Evolutionary conservation across 2,888 invertebrate genomes (phyloP).

Genomic region (Agriopis marginaria): DNA sequence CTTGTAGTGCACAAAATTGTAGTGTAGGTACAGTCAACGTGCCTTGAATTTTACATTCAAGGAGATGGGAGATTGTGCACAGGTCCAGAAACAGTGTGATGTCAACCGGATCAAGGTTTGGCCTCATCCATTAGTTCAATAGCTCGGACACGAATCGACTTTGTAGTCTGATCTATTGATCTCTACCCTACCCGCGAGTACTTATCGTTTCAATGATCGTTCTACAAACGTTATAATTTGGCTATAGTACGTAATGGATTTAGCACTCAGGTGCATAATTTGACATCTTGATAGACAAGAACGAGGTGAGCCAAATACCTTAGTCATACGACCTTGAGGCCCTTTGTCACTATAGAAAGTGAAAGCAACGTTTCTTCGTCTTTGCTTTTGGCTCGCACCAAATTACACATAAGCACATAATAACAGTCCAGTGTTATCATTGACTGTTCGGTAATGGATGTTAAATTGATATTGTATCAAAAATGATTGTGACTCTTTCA

Average conservation of each 20-base stretch:
- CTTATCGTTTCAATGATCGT: constrained; percentile 21
- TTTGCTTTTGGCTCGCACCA: constrained; percentile 63
- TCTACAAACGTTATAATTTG: constrained; percentile 20
- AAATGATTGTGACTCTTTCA: constrained; percentile 33
- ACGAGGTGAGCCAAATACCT: constrained; percentile 54
- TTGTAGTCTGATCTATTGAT: constrained; percentile 48
- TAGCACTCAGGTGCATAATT: constrained; percentile 34
- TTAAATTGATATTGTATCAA: constrained; percentile 53
- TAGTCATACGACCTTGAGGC: constrained; percentile 66
- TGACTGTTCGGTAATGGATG: constrained; percentile 57
- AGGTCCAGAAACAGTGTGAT: constrained; percentile 63
- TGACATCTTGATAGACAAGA: constrained; percentile 35
- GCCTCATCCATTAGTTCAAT: constrained; percentile 74
- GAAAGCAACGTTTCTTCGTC: constrained; percentile 64
- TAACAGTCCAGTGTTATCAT: constrained; percentile 52
- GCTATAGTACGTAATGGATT: constrained; percentile 18
- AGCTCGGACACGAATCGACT: constrained; percentile 54
- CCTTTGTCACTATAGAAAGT: constrained; percentile 75
- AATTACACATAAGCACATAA: constrained; percentile 49
- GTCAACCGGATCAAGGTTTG: constrained; percentile 77
- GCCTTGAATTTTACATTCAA: constrained; percentile 44
- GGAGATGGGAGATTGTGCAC: constrained; percentile 53
- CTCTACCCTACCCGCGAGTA: constrained; percentile 19
- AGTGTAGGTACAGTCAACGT: constrained; percentile 8
- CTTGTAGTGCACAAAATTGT: neutral